These are phyloP conservation scores for Neotoxoptera formosana DNA, from an alignment of 1,140 invertebrate genomes.

Conservation along the genomic window DNA sequence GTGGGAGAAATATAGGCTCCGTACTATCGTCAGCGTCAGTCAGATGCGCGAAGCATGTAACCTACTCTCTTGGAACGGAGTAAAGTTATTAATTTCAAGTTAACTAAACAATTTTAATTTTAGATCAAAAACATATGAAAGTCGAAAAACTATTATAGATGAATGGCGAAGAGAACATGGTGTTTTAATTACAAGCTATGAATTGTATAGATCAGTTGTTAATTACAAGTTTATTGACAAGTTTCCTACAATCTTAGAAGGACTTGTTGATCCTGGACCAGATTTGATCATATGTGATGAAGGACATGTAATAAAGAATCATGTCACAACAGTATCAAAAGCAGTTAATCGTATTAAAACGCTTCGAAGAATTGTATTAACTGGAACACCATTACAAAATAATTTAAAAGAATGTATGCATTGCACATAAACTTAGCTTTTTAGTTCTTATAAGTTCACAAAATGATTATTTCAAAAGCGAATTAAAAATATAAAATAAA, in stretches of 20 bases:
- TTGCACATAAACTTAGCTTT: neutral
- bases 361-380: conserved; percentile 84
- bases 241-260: conserved; percentile 61
- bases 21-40: too few relatives aligned
- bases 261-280: conserved; percentile 79
- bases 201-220: conserved; percentile 87
- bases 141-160: conserved; percentile 74
- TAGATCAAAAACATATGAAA: conserved; percentile 61
- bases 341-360: conserved; percentile 83
- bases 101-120: conserved; percentile 20
- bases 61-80: too few relatives aligned
- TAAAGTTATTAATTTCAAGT: neutral
- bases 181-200: conserved; percentile 94
- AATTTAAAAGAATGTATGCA: conserved; percentile 90
- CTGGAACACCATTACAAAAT: conserved; percentile 95
- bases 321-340: conserved; percentile 83
- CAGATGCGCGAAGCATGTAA: too few relatives aligned
- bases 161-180: conserved; percentile 87
- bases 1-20: too few relatives aligned
- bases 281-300: conserved; percentile 94
- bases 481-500: too few relatives aligned
- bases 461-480: too few relatives aligned
- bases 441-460: too few relatives aligned
- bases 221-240: conserved; percentile 70
- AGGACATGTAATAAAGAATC: conserved; percentile 93